Conservation (phyloP, 2,113 vertebrate genomes). For the Seriola aureovittata region DNA sequence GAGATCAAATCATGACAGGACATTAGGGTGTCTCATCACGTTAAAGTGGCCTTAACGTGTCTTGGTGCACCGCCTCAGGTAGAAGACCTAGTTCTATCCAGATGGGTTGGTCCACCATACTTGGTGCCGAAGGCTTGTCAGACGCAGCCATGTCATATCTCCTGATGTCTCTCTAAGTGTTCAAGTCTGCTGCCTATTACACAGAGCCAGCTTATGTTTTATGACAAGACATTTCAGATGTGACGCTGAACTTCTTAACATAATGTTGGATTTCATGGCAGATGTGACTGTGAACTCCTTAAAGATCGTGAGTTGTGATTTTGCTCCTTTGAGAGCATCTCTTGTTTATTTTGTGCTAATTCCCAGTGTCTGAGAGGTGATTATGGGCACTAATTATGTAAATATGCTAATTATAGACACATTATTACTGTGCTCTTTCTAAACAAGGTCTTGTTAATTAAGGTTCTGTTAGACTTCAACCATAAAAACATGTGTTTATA, state of each 20-base stretch:
- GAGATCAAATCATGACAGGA: constrained; percentile 39
- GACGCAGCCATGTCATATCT: constrained; percentile 27
- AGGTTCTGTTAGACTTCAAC: constrained; percentile 24
- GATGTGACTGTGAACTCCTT: neutral
- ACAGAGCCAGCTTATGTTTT: neutral
- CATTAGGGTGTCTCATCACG: constrained; percentile 50
- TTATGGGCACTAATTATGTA: constrained; percentile 63
- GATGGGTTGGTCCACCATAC: constrained; percentile 35
- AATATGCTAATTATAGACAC: constrained; percentile 62
- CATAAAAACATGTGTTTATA: constrained; percentile 42
- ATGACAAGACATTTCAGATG: neutral
- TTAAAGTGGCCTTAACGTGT: constrained; percentile 41
- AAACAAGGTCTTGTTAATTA: constrained; percentile 56
- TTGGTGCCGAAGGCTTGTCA: constrained; percentile 63
- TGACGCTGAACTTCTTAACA: constrained; percentile 12
- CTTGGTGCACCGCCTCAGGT: constrained; percentile 51
- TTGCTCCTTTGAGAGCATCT: constrained; percentile 19
- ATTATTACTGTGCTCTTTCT: constrained; percentile 46
- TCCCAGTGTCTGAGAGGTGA: constrained; percentile 43
- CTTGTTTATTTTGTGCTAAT: constrained; percentile 56
- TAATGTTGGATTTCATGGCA: constrained; percentile 1
- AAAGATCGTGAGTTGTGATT: constrained; percentile 14
- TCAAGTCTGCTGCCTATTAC: constrained; percentile 22
- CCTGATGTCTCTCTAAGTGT: constrained; percentile 36
- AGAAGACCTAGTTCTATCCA: constrained; percentile 40